Evolutionary conservation across 2,888 invertebrate genomes (phyloP).

Genomic region (Pharmacophagus antenor): DNA sequence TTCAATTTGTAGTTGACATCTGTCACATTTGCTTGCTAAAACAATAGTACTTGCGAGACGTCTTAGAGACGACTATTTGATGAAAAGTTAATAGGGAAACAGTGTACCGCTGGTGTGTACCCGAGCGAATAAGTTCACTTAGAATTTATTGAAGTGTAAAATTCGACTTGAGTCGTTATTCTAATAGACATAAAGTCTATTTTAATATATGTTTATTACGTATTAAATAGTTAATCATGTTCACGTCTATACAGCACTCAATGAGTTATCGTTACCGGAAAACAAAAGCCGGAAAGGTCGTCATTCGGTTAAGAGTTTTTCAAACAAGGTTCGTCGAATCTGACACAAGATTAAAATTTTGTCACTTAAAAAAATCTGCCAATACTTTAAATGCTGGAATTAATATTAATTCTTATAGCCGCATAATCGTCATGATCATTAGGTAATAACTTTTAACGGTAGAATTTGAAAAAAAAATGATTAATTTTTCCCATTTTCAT

Average conservation of each 20-base stretch:
- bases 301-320: slow-evolving; percentile 19
- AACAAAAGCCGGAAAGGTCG: slow-evolving; percentile 40
- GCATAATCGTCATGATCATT: neutral
- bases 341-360: slow-evolving; percentile 6
- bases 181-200: neutral
- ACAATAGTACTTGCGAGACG: slow-evolving; percentile 31
- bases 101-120: slow-evolving; percentile 34
- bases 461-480: neutral
- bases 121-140: slow-evolving; percentile 26
- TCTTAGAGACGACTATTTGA: slow-evolving; percentile 47
- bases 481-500: neutral
- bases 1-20: slow-evolving; percentile 1
- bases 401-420: neutral
- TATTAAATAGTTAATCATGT: slow-evolving; percentile 18
- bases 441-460: neutral
- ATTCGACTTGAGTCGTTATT: slow-evolving; percentile 32
- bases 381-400: neutral
- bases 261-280: slow-evolving; percentile 46
- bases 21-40: slow-evolving; percentile 20
- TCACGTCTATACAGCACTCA: slow-evolving; percentile 42
- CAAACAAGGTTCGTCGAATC: slow-evolving; percentile 24
- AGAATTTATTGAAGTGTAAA: neutral
- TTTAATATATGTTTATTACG: neutral
- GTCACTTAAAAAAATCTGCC: neutral
- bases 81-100: slow-evolving; percentile 55